Evolutionary conservation across 2,797 vertebrate species (phyloP).

Genomic region (Sebastes kiyomatsui): DNA sequence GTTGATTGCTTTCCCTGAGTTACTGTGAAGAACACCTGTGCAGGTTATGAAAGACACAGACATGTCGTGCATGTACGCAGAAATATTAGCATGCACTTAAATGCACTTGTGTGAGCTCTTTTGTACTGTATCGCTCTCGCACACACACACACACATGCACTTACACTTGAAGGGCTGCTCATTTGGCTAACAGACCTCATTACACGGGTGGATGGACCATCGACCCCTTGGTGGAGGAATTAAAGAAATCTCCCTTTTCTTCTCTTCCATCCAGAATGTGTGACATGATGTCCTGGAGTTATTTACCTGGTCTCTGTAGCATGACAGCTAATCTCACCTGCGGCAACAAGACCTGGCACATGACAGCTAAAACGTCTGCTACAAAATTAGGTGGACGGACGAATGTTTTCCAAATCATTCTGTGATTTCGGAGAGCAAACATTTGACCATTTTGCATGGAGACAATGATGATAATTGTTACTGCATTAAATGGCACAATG

Average conservation of each 20-base stretch:
- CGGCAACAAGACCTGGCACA: conserved; percentile 28
- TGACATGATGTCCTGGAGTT: conserved; percentile 72
- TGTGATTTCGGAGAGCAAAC: not conserved
- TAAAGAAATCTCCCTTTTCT: conserved; percentile 72
- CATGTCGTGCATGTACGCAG: not conserved
- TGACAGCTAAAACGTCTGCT: conserved; percentile 34
- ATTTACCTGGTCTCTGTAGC: conserved; percentile 70
- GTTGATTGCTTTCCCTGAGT: conserved; percentile 27
- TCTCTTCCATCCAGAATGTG: conserved; percentile 49
- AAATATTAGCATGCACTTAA: conserved; percentile 40
- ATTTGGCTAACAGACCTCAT: conserved; percentile 80
- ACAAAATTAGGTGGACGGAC: conserved; percentile 13
- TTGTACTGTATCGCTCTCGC: conserved; percentile 18
- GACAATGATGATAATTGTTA: not conserved
- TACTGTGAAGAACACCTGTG: conserved; percentile 40
- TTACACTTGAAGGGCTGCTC: conserved; percentile 71
- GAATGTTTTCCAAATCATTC: not conserved
- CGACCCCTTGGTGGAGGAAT: conserved; percentile 69
- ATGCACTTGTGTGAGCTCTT: conserved; percentile 36
- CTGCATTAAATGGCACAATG: not conserved
- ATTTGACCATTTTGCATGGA: not conserved
- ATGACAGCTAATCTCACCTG: conserved; percentile 68
- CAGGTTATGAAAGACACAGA: conserved; percentile 17
- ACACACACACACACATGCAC: conserved; percentile 28
- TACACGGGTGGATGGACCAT: conserved; percentile 79